Evolutionary conservation across 2,888 invertebrate genomes (phyloP), one percentile per base, ranked within the genome.

Genomic region (Netelia fuscicornis): DNA sequence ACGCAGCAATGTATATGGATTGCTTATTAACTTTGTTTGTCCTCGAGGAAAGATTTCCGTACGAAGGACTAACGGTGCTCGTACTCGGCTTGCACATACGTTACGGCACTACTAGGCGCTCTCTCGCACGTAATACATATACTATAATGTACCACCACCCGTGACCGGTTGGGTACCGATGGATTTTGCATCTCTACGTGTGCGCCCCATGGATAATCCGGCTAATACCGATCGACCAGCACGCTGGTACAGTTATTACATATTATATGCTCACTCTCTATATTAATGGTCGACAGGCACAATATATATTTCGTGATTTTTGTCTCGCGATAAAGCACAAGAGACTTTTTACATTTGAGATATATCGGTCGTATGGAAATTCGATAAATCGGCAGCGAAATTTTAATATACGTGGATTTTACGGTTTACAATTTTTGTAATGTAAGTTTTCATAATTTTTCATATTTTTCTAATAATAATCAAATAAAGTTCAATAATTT

Each of bases 11-110:
- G 48, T 48, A 89, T 91, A 89, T 90, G 82, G 79, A 91, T 92
- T 90, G 92, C 92, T 92, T 93, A 92, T 93, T 93, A 92, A 92
- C 91, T 91, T 90, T 90, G 91, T 91, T 89, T 89, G 91, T 90
- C 89, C 85, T 83, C 87, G 87, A 80, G 86, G 87, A 88, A 89
- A 88, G 81, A 86, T 88, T 87, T 88, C 89, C 87, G 87, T 83
- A 85, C 85, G 86, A 87, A 86, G 88, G 89, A 9, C 17, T 90
- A 90, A 91, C 90, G 90, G 90, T 88, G 87, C 83, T 81, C 86
- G 83, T 86, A 48, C 64, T 81, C 71, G 78, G 71, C 62, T 70
- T 62, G 64, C 77, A 70, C 85, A 72, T 81, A 77, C 54, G 70
- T 86, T 81, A 78, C 72, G 79, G 70, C 60, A 17, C 78, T 81